Base-by-base conservation (phyloP, 2,888 invertebrate genomes). In the Mythimna loreyi region DNA sequence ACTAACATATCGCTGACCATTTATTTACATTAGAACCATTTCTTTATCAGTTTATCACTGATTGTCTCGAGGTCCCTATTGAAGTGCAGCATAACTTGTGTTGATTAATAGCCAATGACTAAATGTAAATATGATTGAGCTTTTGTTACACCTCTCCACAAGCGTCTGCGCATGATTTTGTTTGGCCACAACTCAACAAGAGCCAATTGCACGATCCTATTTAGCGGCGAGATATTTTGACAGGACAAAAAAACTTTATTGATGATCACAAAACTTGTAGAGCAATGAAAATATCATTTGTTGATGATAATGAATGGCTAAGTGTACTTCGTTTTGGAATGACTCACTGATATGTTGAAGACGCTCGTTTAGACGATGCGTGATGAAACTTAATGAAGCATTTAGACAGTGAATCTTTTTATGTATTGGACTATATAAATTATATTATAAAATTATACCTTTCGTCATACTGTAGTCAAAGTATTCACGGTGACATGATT, bases 1-100 rank as follows among this genome's bases (percentile, higher is more conserved):
- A 90, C 89, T 92, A 93, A 96, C 82, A 93, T 92, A 96, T 96
- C 87, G 92, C 87, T 90, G 89, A 87, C 90, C 92, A 96, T 95
- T 95, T 96, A 95, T 95, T 95, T 95, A 95, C 93, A 96, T 95
- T 95, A 95, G 93, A 87, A 92, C 89, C 93, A 92, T 94, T 95
- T 95, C 95, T 94, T 92, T 94, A 94, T 93, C 92, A 92, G 93
- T 94, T 92, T 94, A 94, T 94, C 93, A 91, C 87, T 87, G 91
- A 93, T 95, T 93, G 94, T 93, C 92, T 92, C 86, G 91, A 87
- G 86, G 83, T 81, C 76, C 82, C 89, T 91, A 90, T 92, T 92
- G 91, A 93, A 86, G 90, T 85, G 85, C 87, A 85, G 75, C 83
- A 88, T 85, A 87, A 85, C 86, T 86, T 85, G 85, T 86, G 79